A percentile compares a stretch with the other conserved stretches of the same genome.
Conservation (phyloP, 1,140 invertebrate genomes). For the Drosophila micromelanica region DNA sequence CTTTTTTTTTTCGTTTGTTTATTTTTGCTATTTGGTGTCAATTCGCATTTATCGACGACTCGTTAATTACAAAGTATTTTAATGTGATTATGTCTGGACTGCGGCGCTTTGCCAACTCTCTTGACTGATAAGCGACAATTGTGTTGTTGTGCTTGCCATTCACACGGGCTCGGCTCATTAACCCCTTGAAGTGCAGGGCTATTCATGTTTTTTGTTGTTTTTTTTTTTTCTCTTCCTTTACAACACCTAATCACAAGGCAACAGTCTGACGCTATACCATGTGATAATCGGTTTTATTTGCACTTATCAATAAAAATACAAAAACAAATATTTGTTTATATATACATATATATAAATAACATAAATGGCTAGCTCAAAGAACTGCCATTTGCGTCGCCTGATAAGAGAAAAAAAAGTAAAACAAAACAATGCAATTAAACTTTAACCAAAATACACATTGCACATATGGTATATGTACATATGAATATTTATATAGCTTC, state of each 20-base stretch:
- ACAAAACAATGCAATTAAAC: conserved; percentile 27
- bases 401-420: conserved; percentile 5
- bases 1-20: background rate
- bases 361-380: no score
- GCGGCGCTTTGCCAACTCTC: no score
- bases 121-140: no score
- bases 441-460: conserved; percentile 6
- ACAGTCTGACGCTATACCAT: conserved; percentile 26
- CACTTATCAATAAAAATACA: conserved; percentile 21
- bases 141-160: no score
- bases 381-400: background rate
- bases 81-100: conserved; percentile 15
- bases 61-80: conserved; percentile 42
- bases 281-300: conserved; percentile 22
- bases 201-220: no score
- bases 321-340: background rate
- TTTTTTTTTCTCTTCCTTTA: no score
- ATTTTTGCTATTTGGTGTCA: conserved; percentile 8
- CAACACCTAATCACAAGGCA: conserved; percentile 9
- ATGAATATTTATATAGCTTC: background rate
- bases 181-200: no score
- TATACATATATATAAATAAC: conserved; percentile 3
- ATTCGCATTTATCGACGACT: conserved; percentile 30
- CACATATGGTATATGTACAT: background rate
- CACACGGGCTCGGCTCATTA: no score